Conservation (phyloP, 2,888 invertebrate species). For the Andrena flavipes region DNA sequence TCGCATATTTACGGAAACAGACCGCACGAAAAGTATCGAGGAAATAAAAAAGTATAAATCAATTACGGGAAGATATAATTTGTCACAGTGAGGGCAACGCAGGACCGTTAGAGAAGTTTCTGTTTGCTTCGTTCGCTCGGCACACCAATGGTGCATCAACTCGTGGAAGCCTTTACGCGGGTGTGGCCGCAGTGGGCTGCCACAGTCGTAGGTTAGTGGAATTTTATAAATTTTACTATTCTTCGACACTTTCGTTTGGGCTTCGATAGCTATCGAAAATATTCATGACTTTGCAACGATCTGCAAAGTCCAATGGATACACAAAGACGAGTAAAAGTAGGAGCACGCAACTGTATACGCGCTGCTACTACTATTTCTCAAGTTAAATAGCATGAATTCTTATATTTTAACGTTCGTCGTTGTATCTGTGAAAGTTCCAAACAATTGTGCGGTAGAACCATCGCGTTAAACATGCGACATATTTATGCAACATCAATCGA, state of each 20-base stretch:
- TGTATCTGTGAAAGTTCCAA: background rate
- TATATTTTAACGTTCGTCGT: background rate
- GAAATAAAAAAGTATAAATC: constrained; percentile 37
- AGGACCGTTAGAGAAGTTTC: background rate
- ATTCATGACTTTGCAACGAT: background rate
- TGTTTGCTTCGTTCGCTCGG: background rate
- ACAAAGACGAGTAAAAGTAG: background rate
- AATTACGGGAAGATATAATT: constrained; percentile 4
- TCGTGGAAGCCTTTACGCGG: constrained; percentile 9
- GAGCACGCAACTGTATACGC: background rate
- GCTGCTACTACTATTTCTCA: too few species aligned
- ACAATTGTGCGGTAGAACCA: background rate
- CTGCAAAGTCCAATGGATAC: background rate
- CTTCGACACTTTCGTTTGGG: background rate
- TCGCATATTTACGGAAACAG: constrained; percentile 13
- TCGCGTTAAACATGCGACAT: background rate
- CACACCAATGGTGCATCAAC: constrained; percentile 3
- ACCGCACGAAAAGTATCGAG: background rate
- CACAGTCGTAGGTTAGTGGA: constrained; percentile 45
- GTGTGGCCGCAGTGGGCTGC: constrained; percentile 62
- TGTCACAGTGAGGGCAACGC: background rate
- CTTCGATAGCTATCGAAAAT: background rate
- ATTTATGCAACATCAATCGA: constrained; percentile 8
- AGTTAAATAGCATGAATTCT: background rate
- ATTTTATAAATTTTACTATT: background rate